Evolutionary conservation across 2,888 invertebrate species (phyloP).

Genomic region (Eudasyphora cyanicolor): DNA sequence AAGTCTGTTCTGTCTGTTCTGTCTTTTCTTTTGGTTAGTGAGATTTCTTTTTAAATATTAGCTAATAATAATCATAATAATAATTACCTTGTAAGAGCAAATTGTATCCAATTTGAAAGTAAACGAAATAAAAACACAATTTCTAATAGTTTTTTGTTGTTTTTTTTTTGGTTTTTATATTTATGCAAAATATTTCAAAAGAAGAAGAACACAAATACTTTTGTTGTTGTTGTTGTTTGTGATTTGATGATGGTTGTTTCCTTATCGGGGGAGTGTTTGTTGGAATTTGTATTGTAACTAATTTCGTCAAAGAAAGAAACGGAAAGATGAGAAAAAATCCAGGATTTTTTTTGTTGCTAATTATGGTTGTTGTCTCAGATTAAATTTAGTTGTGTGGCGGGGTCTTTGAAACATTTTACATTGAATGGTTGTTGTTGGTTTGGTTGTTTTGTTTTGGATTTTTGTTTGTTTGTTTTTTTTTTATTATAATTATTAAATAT

Average conservation of each 20-base stretch:
- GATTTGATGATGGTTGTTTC: background rate
- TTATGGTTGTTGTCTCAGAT: constrained; percentile 4
- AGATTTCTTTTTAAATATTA: background rate
- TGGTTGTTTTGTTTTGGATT: constrained; percentile 52
- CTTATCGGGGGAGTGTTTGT: background rate
- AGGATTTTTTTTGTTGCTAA: too few relatives aligned
- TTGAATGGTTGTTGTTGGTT: constrained; percentile 53
- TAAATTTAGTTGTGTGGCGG: constrained; percentile 10
- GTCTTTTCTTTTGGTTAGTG: background rate
- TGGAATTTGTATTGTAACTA: constrained; percentile 29
- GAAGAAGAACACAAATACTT: constrained; percentile 74
- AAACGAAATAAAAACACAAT: constrained; percentile 66
- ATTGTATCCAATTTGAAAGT: constrained; percentile 61
- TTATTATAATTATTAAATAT: constrained; percentile 52
- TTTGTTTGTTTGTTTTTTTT: background rate
- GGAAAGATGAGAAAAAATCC: constrained; percentile 32
- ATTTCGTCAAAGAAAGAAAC: constrained; percentile 22
- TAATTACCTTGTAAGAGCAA: constrained; percentile 35
- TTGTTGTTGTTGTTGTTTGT: constrained; percentile 45
- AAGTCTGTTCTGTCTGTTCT: too few relatives aligned
- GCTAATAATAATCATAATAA: constrained; percentile 39
- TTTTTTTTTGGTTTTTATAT: constrained; percentile 76
- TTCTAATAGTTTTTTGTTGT: constrained; percentile 64
- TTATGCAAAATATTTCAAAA: constrained; percentile 79
- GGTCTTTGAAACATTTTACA: constrained; percentile 76